A percentile compares a stretch with the other conserved stretches of the same genome.
These are phyloP conservation scores for Chironomus tepperi DNA, from an alignment of 1,140 invertebrate genomes.

Conservation along the genomic window DNA sequence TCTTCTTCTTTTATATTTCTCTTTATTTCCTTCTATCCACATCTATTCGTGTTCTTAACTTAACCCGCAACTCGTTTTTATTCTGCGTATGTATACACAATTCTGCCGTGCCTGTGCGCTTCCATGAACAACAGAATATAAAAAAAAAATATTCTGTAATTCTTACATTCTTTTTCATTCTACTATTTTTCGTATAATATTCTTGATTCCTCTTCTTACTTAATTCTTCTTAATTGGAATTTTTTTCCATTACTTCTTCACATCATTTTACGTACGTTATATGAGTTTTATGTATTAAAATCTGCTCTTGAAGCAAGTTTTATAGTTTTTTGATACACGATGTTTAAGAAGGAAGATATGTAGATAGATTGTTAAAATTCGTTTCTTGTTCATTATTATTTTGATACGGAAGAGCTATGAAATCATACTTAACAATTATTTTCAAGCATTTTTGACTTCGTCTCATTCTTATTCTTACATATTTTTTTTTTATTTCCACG, in stretches of 20 bases:
- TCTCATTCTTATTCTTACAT: too few relatives aligned
- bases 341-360: too few relatives aligned
- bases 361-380: too few relatives aligned
- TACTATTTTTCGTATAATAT: not conserved
- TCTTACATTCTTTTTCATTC: not conserved
- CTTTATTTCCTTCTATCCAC: not conserved
- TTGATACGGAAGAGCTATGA: not conserved
- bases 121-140: too few relatives aligned
- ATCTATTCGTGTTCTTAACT: not conserved
- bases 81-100: not conserved
- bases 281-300: not conserved
- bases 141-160: not conserved
- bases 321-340: not conserved
- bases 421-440: constrained; percentile 8
- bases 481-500: too few relatives aligned
- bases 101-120: not conserved
- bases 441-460: too few relatives aligned
- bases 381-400: not conserved
- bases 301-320: not conserved
- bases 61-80: not conserved
- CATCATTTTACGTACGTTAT: not conserved
- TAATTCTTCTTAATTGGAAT: constrained; percentile 20
- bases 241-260: not conserved
- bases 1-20: not conserved
- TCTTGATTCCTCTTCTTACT: not conserved